Conservation (phyloP, 2,797 vertebrate genomes). For the Choloepus didactylus region DNA sequence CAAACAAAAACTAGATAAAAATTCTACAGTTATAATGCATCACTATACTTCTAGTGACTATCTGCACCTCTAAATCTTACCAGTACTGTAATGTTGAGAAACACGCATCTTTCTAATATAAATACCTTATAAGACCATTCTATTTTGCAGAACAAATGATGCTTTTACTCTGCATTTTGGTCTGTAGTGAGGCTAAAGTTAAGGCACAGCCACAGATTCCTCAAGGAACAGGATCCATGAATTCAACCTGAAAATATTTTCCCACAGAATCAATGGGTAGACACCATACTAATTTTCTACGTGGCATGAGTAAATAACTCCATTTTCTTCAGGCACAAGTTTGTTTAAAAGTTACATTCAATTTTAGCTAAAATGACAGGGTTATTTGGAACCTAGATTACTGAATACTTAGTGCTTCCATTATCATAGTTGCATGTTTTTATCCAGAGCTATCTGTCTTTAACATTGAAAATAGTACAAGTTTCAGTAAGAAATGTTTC, state of each 20-base stretch:
- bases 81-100: background rate
- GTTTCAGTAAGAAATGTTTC: background rate
- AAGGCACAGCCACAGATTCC: background rate
- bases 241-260: background rate
- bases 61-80: background rate
- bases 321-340: background rate
- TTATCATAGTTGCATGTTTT: background rate
- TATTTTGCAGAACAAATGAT: background rate
- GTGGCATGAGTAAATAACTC: background rate
- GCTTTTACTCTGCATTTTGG: background rate
- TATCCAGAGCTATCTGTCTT: background rate
- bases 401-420: background rate
- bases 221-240: background rate
- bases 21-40: background rate
- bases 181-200: background rate
- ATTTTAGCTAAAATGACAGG: background rate
- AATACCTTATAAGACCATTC: background rate
- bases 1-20: background rate
- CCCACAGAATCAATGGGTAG: background rate
- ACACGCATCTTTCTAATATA: background rate
- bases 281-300: background rate
- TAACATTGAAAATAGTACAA: background rate
- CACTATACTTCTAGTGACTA: background rate
- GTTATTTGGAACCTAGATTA: background rate
- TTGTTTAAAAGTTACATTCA: background rate